Evolutionary conservation across 2,113 vertebrate species (phyloP), one percentile per base, ranked within the genome.

Genomic region (Sinosuthora webbiana): DNA sequence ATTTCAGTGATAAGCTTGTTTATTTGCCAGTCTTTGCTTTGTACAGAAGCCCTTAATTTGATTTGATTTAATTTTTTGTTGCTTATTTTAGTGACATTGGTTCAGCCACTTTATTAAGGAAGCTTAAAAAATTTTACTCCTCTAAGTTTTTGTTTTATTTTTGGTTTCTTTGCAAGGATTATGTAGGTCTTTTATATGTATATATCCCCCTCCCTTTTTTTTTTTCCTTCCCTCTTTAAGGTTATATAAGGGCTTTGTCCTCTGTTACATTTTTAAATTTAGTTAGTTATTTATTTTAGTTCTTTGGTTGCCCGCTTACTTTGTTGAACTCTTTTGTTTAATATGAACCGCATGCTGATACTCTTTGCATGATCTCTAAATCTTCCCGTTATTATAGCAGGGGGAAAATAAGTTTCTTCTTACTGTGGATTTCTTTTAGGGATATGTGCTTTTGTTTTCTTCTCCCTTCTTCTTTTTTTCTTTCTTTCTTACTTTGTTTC

Each of bases 291-390:
- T 87, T 87, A 33, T 97, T 93, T 98, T 94, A 60, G 67, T 94
- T 91, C 87, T 97, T 98, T 96, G 86, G 94, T 98, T 98, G 97
- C 94, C 96, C 91, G 69, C 98, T 93, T 97, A 97, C 97, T 98
- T 96, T 97, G 79, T 96, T 98, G 97, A 96, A 76, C 83, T 97
- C 83, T 97, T 98, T 98, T 78, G 59, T 97, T 98, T 95, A 96
- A 97, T 97, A 97, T 97, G 95, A 92, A 94, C 93, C 83, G 98
- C 98, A 98, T 98, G 98, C 97, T 95, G 95, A 96, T 96, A 95
- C 91, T 98, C 97, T 98, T 97, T 98, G 98, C 98, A 98, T 98
- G 98, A 96, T 96, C 95, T 95, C 96, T 98, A 87, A 97, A 97
- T 87, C 96, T 98, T 98, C 97, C 97, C 91, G 1, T 98, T 97